These are phyloP conservation scores for Clistopyga incitator DNA, from an alignment of 2,888 invertebrate species.

Conservation along the genomic window DNA sequence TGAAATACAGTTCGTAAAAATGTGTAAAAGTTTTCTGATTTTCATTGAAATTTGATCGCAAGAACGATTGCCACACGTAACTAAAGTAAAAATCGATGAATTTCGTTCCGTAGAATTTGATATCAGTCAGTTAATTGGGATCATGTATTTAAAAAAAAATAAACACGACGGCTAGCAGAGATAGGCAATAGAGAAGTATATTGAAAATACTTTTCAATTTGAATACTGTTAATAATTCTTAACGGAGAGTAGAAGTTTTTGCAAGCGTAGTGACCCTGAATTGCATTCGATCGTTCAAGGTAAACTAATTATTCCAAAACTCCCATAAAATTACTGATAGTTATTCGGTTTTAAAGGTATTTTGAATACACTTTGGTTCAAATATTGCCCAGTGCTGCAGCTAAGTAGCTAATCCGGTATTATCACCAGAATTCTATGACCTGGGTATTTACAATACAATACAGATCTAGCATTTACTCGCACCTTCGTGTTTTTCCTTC, in stretches of 20 bases:
- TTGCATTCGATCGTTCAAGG: too few species aligned
- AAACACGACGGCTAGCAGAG: not conserved
- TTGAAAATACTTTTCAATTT: too few species aligned
- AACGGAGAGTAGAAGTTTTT: too few species aligned
- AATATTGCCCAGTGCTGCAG: too few species aligned
- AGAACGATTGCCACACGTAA: conserved; percentile 17
- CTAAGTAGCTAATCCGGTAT: conserved; percentile 2
- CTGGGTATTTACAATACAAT: conserved; percentile 57
- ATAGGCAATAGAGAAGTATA: too few species aligned
- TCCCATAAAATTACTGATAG: too few species aligned
- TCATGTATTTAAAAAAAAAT: not conserved
- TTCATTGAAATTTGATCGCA: conserved; percentile 13
- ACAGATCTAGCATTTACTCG: conserved; percentile 40
- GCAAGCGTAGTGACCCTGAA: too few species aligned
- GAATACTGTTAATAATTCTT: too few species aligned
- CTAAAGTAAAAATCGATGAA: conserved; percentile 28
- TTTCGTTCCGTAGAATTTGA: conserved; percentile 16
- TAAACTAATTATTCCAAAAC: too few species aligned
- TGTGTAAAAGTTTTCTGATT: conserved; percentile 45
- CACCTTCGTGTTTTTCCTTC: not conserved
- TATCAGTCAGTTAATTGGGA: conserved; percentile 30
- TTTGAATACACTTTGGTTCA: too few species aligned
- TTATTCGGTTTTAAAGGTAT: too few species aligned
- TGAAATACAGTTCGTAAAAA: conserved; percentile 44
- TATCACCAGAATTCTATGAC: conserved; percentile 42